Percentiles rank a stretch among this genome's conserved stretches.
These are phyloP conservation scores for Eulemur macaco DNA, from an alignment of 2,113 vertebrate species.

Conservation along the genomic window DNA sequence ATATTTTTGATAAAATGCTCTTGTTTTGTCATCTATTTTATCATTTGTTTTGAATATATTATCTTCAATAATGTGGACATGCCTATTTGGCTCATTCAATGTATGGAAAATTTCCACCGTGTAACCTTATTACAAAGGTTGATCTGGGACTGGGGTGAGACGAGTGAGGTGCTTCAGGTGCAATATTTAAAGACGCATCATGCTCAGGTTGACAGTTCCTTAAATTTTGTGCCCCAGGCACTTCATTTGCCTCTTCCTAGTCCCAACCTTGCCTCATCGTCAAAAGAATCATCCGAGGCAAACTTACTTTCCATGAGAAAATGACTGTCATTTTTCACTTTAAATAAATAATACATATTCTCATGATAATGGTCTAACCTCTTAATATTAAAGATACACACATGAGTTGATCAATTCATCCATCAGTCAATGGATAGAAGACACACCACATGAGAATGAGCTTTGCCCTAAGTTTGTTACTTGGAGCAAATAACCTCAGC, in stretches of 20 bases:
- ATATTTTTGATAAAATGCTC: not conserved
- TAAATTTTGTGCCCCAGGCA: no score
- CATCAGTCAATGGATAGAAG: not conserved
- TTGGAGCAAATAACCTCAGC: not conserved
- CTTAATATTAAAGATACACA: not conserved
- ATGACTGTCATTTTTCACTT: not conserved
- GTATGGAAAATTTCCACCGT: not conserved
- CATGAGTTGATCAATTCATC: not conserved
- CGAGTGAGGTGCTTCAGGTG: not conserved
- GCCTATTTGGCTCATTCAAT: not conserved
- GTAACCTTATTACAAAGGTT: not conserved
- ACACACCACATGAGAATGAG: not conserved
- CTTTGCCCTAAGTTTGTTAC: not conserved
- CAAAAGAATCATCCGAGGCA: not conserved
- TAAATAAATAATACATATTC: not conserved
- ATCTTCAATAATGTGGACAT: not conserved
- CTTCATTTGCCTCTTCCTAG: not conserved
- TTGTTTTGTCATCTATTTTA: not conserved
- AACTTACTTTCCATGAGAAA: not conserved
- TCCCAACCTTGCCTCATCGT: not conserved
- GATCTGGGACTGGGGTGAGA: not conserved
- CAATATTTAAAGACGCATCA: not conserved
- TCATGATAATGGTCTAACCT: not conserved
- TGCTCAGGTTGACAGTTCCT: not conserved
- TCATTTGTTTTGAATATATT: not conserved